Evolutionary conservation across 1,140 invertebrate genomes (phyloP).

Genomic region (Drosophila setifemur): DNA sequence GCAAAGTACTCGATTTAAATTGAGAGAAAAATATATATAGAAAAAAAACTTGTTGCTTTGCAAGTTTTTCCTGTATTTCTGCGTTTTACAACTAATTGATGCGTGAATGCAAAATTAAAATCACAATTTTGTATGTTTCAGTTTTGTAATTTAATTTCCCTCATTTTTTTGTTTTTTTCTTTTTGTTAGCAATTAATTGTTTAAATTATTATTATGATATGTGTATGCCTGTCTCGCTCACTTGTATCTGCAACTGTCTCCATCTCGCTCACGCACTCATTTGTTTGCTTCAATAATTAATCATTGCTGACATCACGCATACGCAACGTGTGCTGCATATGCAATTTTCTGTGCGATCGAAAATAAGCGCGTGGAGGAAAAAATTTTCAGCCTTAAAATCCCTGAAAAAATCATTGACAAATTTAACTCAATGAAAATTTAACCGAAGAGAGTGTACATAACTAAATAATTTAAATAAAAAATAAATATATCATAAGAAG

Average conservation of each 20-base stretch:
- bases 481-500: no score
- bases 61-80: not conserved
- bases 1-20: no score
- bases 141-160: not conserved
- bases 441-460: no score
- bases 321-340: conserved; percentile 49
- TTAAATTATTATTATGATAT: conserved; percentile 55
- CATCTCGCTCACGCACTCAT: conserved; percentile 2
- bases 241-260: not conserved
- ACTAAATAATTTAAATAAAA: no score
- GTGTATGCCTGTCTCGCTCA: conserved; percentile 13
- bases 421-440: no score
- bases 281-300: conserved; percentile 62
- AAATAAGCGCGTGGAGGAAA: not conserved
- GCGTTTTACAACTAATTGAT: conserved; percentile 46
- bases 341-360: conserved; percentile 41
- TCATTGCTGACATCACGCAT: conserved; percentile 71
- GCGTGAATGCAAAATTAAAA: conserved; percentile 58
- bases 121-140: conserved; percentile 33
- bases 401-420: no score
- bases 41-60: not conserved
- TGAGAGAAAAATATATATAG: not conserved
- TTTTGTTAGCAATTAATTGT: conserved; percentile 52
- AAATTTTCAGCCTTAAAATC: no score
- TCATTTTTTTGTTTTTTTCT: not conserved